Conservation (phyloP, 2,113 vertebrate species). For the Calonectris borealis region DNA sequence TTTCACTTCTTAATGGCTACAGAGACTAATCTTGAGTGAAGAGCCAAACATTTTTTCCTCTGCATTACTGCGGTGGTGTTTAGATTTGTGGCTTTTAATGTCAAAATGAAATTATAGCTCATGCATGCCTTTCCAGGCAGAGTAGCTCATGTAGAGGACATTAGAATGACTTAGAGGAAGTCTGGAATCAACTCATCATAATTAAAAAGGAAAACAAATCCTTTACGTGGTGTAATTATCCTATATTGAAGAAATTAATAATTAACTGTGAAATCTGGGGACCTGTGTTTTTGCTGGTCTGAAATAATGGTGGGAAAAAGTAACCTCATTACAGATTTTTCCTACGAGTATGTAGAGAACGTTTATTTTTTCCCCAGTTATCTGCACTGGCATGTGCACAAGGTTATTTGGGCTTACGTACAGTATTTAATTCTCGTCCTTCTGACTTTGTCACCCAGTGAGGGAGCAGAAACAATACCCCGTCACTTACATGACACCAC, state of each 20-base stretch:
- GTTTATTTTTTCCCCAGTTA: not conserved
- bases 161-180: constrained; percentile 5
- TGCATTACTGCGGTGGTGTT: not conserved
- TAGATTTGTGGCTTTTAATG: constrained; percentile 57
- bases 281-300: not conserved
- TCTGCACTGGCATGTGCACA: not conserved
- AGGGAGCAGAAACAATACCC: not conserved
- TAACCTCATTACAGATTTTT: not conserved
- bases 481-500: not conserved
- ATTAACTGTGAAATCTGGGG: not conserved
- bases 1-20: constrained; percentile 35
- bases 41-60: constrained; percentile 14
- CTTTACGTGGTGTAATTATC: not conserved
- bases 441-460: not conserved
- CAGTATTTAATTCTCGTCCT: not conserved
- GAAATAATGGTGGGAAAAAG: not conserved
- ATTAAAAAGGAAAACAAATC: not conserved
- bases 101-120: constrained; percentile 36
- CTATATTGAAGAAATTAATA: not conserved
- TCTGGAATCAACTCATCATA: not conserved
- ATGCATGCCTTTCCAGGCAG: constrained; percentile 3
- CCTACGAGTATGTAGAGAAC: not conserved
- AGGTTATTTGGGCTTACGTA: not conserved
- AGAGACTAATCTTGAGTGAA: constrained; percentile 25
- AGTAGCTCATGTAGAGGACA: not conserved